These are phyloP conservation scores for Hirtodrosophila trivittata DNA, from an alignment of 2,888 invertebrate species.

Conservation along the genomic window DNA sequence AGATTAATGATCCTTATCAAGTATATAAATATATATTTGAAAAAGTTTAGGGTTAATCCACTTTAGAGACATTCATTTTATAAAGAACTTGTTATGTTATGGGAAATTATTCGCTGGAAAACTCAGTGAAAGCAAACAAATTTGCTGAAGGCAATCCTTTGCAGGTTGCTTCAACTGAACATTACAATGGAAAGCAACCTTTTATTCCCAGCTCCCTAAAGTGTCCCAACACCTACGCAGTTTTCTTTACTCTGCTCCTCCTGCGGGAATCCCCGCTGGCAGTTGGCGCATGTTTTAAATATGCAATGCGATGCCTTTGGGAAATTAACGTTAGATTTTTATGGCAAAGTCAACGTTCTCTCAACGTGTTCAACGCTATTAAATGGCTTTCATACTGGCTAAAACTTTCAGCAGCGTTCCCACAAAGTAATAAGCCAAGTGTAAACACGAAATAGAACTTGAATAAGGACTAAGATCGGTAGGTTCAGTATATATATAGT, in stretches of 20 bases:
- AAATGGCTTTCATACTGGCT: slow-evolving; percentile 39
- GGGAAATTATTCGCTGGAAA: no score
- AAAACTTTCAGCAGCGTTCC: slow-evolving; percentile 27
- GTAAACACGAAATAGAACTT: slow-evolving; percentile 3
- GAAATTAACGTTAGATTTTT: slow-evolving; percentile 71
- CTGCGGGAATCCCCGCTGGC: slow-evolving; percentile 31
- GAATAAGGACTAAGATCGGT: not conserved
- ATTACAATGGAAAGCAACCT: not conserved
- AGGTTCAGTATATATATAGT: no score
- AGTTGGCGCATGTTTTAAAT: slow-evolving; percentile 62
- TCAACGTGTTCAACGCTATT: not conserved
- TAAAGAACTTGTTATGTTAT: no score
- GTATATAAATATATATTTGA: no score
- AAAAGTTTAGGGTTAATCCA: no score
- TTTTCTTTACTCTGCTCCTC: slow-evolving; percentile 12
- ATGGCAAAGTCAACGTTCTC: slow-evolving; percentile 42
- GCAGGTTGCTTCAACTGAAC: not conserved
- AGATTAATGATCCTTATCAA: no score
- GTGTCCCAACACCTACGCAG: slow-evolving; percentile 49
- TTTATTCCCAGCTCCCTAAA: no score
- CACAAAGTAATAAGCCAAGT: slow-evolving; percentile 2
- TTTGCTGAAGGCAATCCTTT: no score
- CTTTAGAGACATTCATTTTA: no score
- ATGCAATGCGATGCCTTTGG: slow-evolving; percentile 68
- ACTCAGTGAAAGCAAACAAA: no score